phyloP scores from a whole-genome alignment of 2,888 invertebrate species.

The Hedychridium roseum region DNA sequence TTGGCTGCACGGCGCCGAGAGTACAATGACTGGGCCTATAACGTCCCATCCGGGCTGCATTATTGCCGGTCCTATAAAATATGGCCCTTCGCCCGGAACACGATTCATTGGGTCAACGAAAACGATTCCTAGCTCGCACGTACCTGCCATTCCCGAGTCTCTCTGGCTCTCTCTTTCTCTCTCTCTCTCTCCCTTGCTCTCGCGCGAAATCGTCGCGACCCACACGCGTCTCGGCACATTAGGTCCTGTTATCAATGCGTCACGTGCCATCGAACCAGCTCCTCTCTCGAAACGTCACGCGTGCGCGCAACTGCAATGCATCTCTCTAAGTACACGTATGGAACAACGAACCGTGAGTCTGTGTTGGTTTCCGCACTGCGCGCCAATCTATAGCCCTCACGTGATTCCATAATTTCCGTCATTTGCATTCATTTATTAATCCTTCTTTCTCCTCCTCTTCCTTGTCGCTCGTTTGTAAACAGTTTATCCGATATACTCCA shows the following conservation, averaged over 20 bases:
- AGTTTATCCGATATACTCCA: too few relatives aligned
- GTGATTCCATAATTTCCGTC: too few relatives aligned
- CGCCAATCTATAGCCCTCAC: too few relatives aligned
- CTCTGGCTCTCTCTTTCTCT: conserved; percentile 14
- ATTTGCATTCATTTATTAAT: too few relatives aligned
- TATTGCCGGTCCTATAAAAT: conserved; percentile 38
- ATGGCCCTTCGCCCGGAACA: conserved; percentile 31
- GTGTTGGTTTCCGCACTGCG: too few relatives aligned
- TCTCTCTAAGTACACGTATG: too few relatives aligned
- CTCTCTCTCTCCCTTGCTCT: too few relatives aligned
- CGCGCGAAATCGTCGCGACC: too few relatives aligned
- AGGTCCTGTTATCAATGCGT: conserved; percentile 40
- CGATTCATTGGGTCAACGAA: conserved; percentile 44
- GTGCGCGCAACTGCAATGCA: background rate
- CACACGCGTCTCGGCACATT: conserved; percentile 35
- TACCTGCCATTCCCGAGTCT: background rate
- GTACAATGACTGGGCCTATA: conserved; percentile 22
- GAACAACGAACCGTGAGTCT: too few relatives aligned
- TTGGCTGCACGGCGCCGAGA: conserved; percentile 19
- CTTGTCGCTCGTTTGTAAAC: too few relatives aligned
- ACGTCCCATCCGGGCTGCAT: conserved; percentile 15
- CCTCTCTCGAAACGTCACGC: conserved; percentile 1
- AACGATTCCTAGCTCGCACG: conserved; percentile 25
- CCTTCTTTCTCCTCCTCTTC: too few relatives aligned
- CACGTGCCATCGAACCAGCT: conserved; percentile 25